Conservation (phyloP, 1,140 invertebrate genomes). For the Sarcophaga peregrina region DNA sequence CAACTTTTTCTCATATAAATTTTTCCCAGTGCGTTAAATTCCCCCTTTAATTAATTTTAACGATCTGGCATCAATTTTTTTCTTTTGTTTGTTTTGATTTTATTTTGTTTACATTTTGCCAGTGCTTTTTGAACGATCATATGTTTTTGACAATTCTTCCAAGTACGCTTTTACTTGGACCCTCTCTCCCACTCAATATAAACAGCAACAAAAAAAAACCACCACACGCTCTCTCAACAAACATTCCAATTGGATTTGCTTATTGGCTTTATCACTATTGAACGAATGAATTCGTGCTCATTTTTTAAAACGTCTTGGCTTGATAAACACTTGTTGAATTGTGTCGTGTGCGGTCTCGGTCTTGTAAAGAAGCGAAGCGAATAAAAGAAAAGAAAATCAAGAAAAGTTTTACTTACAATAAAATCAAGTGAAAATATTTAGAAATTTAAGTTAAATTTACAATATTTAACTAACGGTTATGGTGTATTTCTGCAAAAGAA, state of each 20-base stretch:
- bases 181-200: background rate
- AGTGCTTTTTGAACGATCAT: slow-evolving; percentile 13
- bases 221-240: background rate
- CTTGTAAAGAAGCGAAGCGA: background rate
- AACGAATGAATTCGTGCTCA: background rate
- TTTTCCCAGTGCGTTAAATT: background rate
- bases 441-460: background rate
- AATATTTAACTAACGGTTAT: background rate
- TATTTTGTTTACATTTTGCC: slow-evolving; percentile 13
- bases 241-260: slow-evolving; percentile 5
- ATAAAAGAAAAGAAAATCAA: background rate
- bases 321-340: slow-evolving; percentile 9
- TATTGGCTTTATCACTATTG: background rate
- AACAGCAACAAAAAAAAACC: background rate
- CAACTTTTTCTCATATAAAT: too few species aligned
- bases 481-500: background rate
- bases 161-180: background rate
- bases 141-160: slow-evolving; percentile 40
- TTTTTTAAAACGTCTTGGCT: slow-evolving; percentile 7
- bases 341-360: background rate
- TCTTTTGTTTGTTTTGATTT: background rate
- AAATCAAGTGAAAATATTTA: background rate
- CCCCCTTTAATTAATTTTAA: background rate
- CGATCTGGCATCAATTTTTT: background rate
- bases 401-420: background rate